Evolutionary conservation across 1,140 invertebrate genomes (phyloP).

Genomic region (Heliconius congener): DNA sequence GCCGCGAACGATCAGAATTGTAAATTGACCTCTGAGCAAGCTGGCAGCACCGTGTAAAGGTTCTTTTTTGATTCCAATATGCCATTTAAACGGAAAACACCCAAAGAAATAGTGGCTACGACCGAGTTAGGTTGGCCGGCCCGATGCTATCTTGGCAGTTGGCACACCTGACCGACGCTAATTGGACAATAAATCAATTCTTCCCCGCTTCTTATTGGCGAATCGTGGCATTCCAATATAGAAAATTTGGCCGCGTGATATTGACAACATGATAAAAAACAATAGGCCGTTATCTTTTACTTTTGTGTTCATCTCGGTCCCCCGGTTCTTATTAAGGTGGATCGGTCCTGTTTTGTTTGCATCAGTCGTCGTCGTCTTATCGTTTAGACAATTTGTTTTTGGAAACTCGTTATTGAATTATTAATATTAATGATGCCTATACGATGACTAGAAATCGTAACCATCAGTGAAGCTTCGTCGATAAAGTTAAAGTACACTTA

Average conservation of each 20-base stretch:
- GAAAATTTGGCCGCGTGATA: slow-evolving; percentile 81
- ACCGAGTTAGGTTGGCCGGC: slow-evolving; percentile 76
- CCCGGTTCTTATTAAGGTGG: slow-evolving; percentile 75
- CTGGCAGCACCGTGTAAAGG: slow-evolving; percentile 74
- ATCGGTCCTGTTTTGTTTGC: slow-evolving; percentile 70
- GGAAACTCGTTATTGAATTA: slow-evolving; percentile 74
- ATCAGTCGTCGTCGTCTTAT: slow-evolving; percentile 71
- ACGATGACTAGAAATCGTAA: slow-evolving; percentile 11
- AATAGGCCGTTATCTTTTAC: slow-evolving; percentile 78
- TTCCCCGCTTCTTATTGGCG: slow-evolving; percentile 80
- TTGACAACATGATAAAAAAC: slow-evolving; percentile 81
- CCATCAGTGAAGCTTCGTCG: background rate
- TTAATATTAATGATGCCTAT: slow-evolving; percentile 48
- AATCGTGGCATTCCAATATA: slow-evolving; percentile 81
- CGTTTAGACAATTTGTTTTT: slow-evolving; percentile 79
- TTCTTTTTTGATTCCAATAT: slow-evolving; percentile 79
- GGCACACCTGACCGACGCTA: slow-evolving; percentile 81
- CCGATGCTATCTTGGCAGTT: slow-evolving; percentile 81
- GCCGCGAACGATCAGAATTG: slow-evolving; percentile 77
- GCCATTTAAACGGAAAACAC: slow-evolving; percentile 77
- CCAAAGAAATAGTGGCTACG: slow-evolving; percentile 77
- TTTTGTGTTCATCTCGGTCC: slow-evolving; percentile 78
- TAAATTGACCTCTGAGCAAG: slow-evolving; percentile 72
- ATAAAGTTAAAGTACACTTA: slow-evolving; percentile 1
- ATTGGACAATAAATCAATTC: slow-evolving; percentile 82